Evolutionary conservation across 2,797 vertebrate genomes (phyloP).

Genomic region (Enteromius radiatus): DNA sequence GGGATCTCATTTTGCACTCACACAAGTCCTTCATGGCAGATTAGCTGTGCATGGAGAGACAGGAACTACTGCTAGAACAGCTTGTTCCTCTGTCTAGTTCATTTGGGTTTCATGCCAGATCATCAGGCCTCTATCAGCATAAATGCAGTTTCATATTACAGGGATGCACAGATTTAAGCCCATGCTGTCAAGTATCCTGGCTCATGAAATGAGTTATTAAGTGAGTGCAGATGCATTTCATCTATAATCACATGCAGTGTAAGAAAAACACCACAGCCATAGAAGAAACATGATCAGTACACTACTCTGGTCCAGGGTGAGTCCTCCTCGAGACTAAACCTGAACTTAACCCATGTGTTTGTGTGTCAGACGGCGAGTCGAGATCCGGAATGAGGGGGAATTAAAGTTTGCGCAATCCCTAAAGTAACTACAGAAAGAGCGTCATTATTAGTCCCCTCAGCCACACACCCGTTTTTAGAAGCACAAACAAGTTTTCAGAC

Average conservation of each 20-base stretch:
- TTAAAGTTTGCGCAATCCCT: not conserved
- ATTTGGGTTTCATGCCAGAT: not conserved
- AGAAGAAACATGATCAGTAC: not conserved
- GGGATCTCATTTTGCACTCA: not conserved
- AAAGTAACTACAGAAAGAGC: slow-evolving; percentile 18
- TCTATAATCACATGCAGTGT: not conserved
- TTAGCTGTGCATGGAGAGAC: not conserved
- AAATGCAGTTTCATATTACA: slow-evolving; percentile 27
- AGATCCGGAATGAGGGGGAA: not conserved
- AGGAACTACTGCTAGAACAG: slow-evolving; percentile 25
- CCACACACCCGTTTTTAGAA: slow-evolving; percentile 28
- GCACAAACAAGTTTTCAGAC: slow-evolving; percentile 26
- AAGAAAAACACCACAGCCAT: not conserved
- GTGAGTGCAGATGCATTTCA: not conserved
- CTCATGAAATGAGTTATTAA: not conserved
- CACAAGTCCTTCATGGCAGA: not conserved
- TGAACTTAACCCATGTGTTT: slow-evolving; percentile 9
- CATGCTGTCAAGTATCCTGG: not conserved
- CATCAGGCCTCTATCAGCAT: slow-evolving; percentile 10
- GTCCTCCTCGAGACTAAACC: not conserved
- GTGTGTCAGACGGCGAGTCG: not conserved
- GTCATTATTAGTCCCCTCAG: not conserved
- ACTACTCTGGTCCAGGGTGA: not conserved
- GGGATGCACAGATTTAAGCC: not conserved
- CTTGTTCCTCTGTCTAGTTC: slow-evolving; percentile 25